Conservation (phyloP, 2,888 invertebrate genomes). For the Apocheima hispidaria region DNA sequence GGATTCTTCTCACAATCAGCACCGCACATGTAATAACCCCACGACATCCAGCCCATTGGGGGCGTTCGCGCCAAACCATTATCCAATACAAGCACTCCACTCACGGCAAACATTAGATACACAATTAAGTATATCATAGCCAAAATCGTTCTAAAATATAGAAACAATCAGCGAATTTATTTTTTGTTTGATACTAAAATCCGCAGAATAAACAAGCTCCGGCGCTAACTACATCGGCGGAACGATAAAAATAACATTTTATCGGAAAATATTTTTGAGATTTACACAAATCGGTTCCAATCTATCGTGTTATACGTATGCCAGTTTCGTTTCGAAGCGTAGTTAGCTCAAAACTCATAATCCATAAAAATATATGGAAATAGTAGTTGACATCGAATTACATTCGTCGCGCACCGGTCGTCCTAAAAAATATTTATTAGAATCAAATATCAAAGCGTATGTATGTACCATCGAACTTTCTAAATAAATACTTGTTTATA, state of each 20-base stretch:
- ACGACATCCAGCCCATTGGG: slow-evolving; percentile 92
- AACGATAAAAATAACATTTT: slow-evolving; percentile 27
- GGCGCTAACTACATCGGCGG: slow-evolving; percentile 26
- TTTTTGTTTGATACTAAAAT: slow-evolving; percentile 23
- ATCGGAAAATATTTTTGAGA: slow-evolving; percentile 26
- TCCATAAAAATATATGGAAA: too few relatives aligned
- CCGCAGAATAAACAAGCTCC: slow-evolving; percentile 26
- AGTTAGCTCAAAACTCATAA: background rate
- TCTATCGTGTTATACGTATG: slow-evolving; percentile 9
- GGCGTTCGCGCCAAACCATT: slow-evolving; percentile 89
- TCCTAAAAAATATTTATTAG: too few relatives aligned
- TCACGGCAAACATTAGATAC: slow-evolving; percentile 47
- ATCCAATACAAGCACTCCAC: slow-evolving; percentile 72
- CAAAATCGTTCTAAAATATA: slow-evolving; percentile 5
- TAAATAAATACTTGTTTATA: too few relatives aligned
- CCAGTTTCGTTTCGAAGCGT: background rate
- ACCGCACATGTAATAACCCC: slow-evolving; percentile 89
- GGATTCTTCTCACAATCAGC: slow-evolving; percentile 86
- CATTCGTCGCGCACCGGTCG: too few relatives aligned
- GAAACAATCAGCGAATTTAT: slow-evolving; percentile 16
- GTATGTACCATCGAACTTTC: too few relatives aligned
- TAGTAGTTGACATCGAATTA: too few relatives aligned
- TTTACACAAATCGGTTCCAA: slow-evolving; percentile 14
- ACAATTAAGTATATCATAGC: slow-evolving; percentile 37
- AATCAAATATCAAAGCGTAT: too few relatives aligned